Conservation (phyloP, 2,113 vertebrate species). For the Sebastes schlegelii region DNA sequence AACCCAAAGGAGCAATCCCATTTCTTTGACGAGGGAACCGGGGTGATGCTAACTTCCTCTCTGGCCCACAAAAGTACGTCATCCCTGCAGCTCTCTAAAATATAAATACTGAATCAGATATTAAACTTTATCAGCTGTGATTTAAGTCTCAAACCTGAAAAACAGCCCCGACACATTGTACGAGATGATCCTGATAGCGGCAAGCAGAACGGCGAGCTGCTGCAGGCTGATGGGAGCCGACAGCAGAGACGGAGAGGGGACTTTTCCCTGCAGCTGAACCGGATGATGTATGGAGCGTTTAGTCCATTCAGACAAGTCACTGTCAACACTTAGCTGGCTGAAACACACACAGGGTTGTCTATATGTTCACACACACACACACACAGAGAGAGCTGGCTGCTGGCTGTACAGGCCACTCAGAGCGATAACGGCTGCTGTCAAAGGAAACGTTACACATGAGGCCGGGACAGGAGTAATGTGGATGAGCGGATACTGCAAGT, state of each 20-base stretch:
- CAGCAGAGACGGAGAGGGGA: background rate
- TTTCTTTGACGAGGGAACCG: too few relatives aligned
- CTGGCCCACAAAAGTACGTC: too few relatives aligned
- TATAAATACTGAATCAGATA: background rate
- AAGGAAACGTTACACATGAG: background rate
- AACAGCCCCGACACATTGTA: background rate
- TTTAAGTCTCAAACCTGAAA: background rate
- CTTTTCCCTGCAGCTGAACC: background rate
- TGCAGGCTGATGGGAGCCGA: background rate
- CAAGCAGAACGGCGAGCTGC: background rate
- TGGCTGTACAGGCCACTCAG: background rate
- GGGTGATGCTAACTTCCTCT: too few relatives aligned
- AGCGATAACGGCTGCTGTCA: slow-evolving; percentile 27
- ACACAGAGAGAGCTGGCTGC: background rate
- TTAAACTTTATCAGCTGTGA: background rate
- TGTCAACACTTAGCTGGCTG: slow-evolving; percentile 7
- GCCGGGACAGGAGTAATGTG: background rate
- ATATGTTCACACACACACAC: slow-evolving; percentile 1
- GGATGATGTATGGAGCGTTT: slow-evolving; percentile 26
- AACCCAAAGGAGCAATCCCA: too few relatives aligned
- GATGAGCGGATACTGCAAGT: background rate
- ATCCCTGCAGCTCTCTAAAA: background rate
- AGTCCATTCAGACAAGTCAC: slow-evolving; percentile 21
- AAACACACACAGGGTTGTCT: background rate
- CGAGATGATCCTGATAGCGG: background rate